Evolutionary conservation across 2,113 vertebrate genomes (phyloP).

Genomic region (Pitta sordida): DNA sequence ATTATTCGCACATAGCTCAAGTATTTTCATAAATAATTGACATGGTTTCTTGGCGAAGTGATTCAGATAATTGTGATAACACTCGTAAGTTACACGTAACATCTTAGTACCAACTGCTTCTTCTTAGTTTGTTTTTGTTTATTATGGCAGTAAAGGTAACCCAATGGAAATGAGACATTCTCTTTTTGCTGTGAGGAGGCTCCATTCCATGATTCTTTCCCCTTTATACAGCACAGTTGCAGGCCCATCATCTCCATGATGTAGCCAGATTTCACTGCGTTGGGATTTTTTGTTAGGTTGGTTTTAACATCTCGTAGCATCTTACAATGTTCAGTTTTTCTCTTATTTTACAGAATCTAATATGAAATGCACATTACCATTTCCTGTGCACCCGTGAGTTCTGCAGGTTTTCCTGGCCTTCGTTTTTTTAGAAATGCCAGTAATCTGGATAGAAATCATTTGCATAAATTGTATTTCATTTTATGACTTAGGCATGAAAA

Average conservation of each 20-base stretch:
- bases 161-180: background rate
- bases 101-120: background rate
- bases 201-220: background rate
- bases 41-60: background rate
- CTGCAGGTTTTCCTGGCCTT: background rate
- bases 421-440: background rate
- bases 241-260: no score
- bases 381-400: background rate
- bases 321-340: background rate
- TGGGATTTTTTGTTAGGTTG: background rate
- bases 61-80: background rate
- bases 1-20: background rate
- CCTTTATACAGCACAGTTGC: no score
- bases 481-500: conserved; percentile 20
- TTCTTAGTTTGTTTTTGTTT: background rate
- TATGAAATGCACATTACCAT: background rate
- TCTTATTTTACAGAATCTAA: background rate
- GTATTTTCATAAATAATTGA: background rate
- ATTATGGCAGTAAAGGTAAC: background rate
- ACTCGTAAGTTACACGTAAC: background rate
- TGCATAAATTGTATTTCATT: conserved; percentile 13
- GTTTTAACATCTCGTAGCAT: background rate
- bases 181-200: background rate
- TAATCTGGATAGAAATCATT: background rate
- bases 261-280: background rate